Conservation (phyloP, 2,113 vertebrate genomes). For the Mastomys coucha region DNA sequence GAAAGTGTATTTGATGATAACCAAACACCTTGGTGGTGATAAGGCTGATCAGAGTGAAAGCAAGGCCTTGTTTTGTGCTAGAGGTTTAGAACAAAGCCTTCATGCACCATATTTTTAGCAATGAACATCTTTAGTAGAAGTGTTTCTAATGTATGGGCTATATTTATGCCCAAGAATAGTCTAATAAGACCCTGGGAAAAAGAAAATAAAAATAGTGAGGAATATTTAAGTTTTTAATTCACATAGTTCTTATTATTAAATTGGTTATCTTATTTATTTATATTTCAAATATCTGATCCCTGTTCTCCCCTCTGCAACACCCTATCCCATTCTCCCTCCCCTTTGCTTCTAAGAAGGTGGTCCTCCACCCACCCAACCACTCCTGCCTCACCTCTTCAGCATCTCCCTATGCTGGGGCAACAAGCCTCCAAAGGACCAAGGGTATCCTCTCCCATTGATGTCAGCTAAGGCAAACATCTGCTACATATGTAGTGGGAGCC, state of each 20-base stretch:
- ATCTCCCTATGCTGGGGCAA: no score
- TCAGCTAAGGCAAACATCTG: no score
- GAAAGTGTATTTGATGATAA: constrained; percentile 53
- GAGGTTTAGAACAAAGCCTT: background rate
- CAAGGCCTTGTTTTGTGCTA: background rate
- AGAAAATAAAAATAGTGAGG: constrained; percentile 15
- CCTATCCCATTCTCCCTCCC: no score
- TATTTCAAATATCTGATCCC: no score
- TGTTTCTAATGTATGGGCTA: constrained; percentile 50
- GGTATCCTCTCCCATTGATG: no score
- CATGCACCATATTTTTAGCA: background rate
- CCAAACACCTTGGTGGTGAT: constrained; percentile 60
- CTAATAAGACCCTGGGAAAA: constrained; percentile 47
- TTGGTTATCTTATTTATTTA: no score
- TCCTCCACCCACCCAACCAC: no score
- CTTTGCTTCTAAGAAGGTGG: no score
- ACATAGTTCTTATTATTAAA: background rate
- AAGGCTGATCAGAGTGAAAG: constrained; percentile 42
- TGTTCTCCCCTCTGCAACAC: no score
- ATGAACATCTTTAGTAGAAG: constrained; percentile 37
- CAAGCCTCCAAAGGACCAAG: no score
- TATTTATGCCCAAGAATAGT: constrained; percentile 2
- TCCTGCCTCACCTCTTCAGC: no score
- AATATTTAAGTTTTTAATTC: constrained; percentile 37
- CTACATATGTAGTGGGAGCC: no score